Conservation (phyloP, 2,888 invertebrate genomes). For the Ochropleura leucogaster region DNA sequence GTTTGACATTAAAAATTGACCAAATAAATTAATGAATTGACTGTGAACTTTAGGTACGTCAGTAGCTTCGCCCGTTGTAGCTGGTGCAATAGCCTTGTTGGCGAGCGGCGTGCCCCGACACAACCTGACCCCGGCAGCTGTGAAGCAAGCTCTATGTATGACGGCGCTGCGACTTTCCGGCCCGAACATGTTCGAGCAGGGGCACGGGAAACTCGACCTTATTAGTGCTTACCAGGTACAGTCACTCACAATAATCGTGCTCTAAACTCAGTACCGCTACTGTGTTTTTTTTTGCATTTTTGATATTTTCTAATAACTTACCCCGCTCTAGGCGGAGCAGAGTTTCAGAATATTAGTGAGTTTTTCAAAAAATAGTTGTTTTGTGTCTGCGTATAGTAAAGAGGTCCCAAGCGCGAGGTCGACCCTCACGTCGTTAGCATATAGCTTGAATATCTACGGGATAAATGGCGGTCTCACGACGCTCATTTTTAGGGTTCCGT, state of each 20-base stretch:
- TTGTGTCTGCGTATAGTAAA: not conserved
- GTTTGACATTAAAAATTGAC: not conserved
- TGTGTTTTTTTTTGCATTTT: no score
- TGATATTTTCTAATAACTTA: no score
- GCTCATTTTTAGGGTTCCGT: no score
- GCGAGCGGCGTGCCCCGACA: constrained; percentile 94
- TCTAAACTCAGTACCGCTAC: not conserved
- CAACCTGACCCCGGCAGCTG: constrained; percentile 96
- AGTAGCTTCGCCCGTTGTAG: constrained; percentile 99
- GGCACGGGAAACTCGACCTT: constrained; percentile 98
- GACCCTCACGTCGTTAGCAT: no score
- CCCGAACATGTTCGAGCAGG: constrained; percentile 99
- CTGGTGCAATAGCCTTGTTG: constrained; percentile 97
- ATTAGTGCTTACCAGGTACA: constrained; percentile 95
- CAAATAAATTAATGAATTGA: not conserved
- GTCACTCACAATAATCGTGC: not conserved
- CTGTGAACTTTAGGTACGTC: constrained; percentile 94
- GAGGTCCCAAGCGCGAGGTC: not conserved
- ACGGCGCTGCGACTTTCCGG: constrained; percentile 96
- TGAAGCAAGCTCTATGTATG: constrained; percentile 98
- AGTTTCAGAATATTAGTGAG: no score
- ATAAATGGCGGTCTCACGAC: not conserved
- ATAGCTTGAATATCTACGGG: no score
- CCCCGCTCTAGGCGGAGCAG: no score
- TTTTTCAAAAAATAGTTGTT: no score